Base-by-base conservation (phyloP, 2,888 invertebrate species). In the Pharmacophagus antenor region DNA sequence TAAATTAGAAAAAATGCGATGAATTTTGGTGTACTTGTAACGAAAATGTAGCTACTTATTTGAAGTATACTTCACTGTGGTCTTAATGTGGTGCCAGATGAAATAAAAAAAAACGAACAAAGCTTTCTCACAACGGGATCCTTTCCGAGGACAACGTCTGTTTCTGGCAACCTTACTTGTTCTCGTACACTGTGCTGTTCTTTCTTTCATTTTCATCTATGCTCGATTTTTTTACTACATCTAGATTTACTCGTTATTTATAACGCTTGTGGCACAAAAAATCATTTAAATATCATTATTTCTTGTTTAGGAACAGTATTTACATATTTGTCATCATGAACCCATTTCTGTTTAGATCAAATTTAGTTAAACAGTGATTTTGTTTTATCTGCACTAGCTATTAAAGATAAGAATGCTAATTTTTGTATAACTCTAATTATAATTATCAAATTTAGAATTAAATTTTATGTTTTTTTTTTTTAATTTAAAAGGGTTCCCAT, bases 91-190 rank as follows among this genome's bases (percentile, higher is more conserved):
- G 62, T 74, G 78, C 85, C 84, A 83, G 64, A 87, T 72, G 63
- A 80, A 77, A 72, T 76, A 76, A 31, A 77, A 70, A 84, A 79
- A 74, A 84, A 79, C 46, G 69, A 71, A 74, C 70, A 68, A 85
- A 77, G 58, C 86, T 81, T 66, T 79, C 76, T 69, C 77, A 76
- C 62, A 86, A 66, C 53, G 85, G 73, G 63, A 69, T 67, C 65
- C 63, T 73, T 65, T 77, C 77, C 58, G 66, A 61, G 52, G 63
- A 66, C 64, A 73, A 73, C 54, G 31, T 80, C 80, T 37, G 66
- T 68, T 70, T 85, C 87, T 64, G 72, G 76, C 68, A 88, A 88
- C 68, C 81, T 76, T 68, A 88, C 87, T 75, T 77, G 81, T 80
- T 85, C 61, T 66, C 66, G 8, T 37, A 20, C 64, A 70, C 74